Evolutionary conservation across 2,113 vertebrate species (phyloP).

Genomic region (Anhinga anhinga): DNA sequence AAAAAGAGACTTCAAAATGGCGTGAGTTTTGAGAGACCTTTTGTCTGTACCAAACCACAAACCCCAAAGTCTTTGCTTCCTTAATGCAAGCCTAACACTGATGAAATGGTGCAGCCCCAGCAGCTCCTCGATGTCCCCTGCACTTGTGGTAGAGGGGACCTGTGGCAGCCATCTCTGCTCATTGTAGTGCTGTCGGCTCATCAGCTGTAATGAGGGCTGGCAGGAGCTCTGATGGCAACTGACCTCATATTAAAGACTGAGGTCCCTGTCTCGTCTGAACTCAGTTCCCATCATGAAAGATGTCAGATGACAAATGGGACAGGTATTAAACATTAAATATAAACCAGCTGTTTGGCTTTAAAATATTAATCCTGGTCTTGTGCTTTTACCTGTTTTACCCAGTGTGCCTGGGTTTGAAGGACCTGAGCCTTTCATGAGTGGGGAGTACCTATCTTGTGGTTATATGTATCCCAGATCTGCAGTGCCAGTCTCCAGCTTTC

Average conservation of each 20-base stretch:
- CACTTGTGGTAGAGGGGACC: accelerated
- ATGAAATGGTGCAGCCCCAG: background rate
- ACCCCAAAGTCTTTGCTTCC: background rate
- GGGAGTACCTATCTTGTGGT: background rate
- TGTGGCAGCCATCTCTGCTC: background rate
- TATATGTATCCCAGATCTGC: background rate
- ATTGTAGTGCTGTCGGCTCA: background rate
- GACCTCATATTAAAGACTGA: background rate
- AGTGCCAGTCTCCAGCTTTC: background rate
- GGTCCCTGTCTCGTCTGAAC: background rate
- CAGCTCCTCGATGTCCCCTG: background rate
- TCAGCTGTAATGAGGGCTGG: background rate
- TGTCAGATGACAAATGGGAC: slow-evolving; percentile 11
- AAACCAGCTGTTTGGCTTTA: background rate
- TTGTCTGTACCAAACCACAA: background rate
- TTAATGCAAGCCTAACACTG: background rate
- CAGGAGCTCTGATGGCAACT: background rate
- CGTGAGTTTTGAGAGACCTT: background rate
- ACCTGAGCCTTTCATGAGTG: background rate
- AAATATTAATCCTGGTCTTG: background rate
- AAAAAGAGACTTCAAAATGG: background rate
- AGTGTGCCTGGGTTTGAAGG: background rate
- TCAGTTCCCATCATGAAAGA: background rate
- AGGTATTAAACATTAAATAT: slow-evolving; percentile 18
- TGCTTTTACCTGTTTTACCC: background rate